Base-by-base conservation (phyloP, 1,140 invertebrate genomes). In the Anoplophora glabripennis region DNA sequence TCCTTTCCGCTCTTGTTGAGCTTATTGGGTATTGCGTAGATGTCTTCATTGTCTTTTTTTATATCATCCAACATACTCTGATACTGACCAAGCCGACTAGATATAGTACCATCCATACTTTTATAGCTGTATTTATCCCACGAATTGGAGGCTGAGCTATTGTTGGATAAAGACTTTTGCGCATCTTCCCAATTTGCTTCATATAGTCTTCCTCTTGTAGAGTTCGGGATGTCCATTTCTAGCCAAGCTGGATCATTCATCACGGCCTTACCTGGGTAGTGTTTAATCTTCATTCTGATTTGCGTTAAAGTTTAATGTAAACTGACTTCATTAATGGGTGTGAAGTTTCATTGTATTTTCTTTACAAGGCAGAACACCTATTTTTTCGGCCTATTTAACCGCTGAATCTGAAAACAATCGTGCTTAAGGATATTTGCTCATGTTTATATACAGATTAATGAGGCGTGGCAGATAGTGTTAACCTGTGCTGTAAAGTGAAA, bases 141-240 rank as follows among this genome's bases (percentile, higher is more conserved):
- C 1, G 68, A 72, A 18, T 72, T 72, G 11, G 68, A 68, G 7
- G 56, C 40, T 1, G 65, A 68, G 37, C 59, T 66, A 36, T 38
- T 52, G 15, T 61, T 69, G 3, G 71, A 73, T 8, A 75, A 37
- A 59, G 57, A 67, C 53, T 64, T 62, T 64, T 74, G 68, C 4
- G 86, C 82, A 65, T 88, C 87, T 46, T 87, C 80, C 90, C 90
- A 92, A 67, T 89, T 92, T 38, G 89, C 88, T 66, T 90, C 89
- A 74, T 92, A 92, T 33, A 89, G 80, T n/a, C 86, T 78, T 61
- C 87, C 87, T 83, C 89, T 87, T 1, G 79, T 78, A 35, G 78
- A 76, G 69, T 75, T 83, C 72, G 75, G 81, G 65, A 82, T 79
- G 54, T 76, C 79, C 68, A 82, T 81, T 69, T 80, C 80, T 71